Evolutionary conservation across 2,113 vertebrate species (phyloP).

Genomic region (Corythornis cristatus): DNA sequence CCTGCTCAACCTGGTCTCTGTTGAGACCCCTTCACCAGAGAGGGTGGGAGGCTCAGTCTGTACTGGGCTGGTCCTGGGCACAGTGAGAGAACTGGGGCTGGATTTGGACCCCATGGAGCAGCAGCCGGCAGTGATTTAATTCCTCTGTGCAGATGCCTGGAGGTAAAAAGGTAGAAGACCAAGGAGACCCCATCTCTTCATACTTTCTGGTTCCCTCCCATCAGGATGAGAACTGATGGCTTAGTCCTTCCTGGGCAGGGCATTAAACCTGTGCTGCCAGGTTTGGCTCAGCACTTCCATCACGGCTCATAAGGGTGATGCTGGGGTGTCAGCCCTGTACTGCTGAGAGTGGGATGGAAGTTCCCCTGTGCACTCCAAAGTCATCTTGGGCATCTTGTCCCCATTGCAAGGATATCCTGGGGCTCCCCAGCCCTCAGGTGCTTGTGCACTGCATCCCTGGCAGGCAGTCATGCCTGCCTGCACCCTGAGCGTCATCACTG

Average conservation of each 20-base stretch:
- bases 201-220: neutral
- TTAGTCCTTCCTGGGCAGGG: neutral
- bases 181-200: neutral
- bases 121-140: neutral
- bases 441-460: neutral
- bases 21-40: neutral
- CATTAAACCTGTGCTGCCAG: neutral
- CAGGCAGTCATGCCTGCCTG: neutral
- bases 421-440: neutral
- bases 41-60: neutral
- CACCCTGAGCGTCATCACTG: neutral
- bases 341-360: neutral
- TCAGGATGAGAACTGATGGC: neutral
- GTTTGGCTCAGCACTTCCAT: accelerated
- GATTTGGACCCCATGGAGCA: neutral
- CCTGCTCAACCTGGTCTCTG: neutral
- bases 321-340: neutral
- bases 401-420: accelerated
- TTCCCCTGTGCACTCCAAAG: neutral
- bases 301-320: neutral
- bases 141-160: neutral
- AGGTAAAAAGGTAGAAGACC: neutral
- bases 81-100: neutral
- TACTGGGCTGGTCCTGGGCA: accelerated
- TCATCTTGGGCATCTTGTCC: neutral